Evolutionary conservation across 2,797 vertebrate genomes (phyloP), one percentile per base, ranked within the genome.

Genomic region (Sebastes kiyomatsui): DNA sequence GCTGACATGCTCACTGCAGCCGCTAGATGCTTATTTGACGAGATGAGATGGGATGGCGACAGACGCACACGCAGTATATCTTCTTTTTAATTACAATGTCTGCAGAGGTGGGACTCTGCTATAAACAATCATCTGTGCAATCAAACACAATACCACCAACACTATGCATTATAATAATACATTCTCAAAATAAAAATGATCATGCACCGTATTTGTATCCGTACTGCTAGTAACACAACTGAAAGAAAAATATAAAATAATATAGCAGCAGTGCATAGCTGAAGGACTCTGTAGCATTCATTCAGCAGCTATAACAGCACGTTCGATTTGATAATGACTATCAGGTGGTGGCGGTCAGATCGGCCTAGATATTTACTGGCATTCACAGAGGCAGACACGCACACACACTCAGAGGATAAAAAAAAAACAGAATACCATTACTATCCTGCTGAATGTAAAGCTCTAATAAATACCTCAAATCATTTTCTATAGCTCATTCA

Each of bases 11-110:
- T 87, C 75, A 68, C 75, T 90, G 92, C 90, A 86, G 92, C 88
- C 81, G 88, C 93, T 82, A 89, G 93, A 90, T 90, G 90, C 93
- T 95, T 91, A 93, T 95, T 95, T 94, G 93, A 93, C 75, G 69
- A 92, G 88, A 93, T 88, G 90, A 93, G 93, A 94, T 89, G 90
- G 89, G 88, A 90, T 90, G 89, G 95, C 80, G 89, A 94, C 92
- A 92, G 87, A 89, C 77, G 77, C 89, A 81, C 91, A 85, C 75
- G 87, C 87, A 77, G 88, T 88, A 92, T 88, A 91, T 95, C 88
- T 92, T 94, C 86, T 92, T 95, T 94, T 95, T 96, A 96, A 96
- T 96, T 94, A 96, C 88, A 94, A 95, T 71, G 95, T 96, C 96
- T 96, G 95, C 90, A 91, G 93, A 93, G 90, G 91, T 92, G 93